These are phyloP conservation scores for Hippocampus guttulatus DNA, from an alignment of 2,113 vertebrate species.

Conservation along the genomic window DNA sequence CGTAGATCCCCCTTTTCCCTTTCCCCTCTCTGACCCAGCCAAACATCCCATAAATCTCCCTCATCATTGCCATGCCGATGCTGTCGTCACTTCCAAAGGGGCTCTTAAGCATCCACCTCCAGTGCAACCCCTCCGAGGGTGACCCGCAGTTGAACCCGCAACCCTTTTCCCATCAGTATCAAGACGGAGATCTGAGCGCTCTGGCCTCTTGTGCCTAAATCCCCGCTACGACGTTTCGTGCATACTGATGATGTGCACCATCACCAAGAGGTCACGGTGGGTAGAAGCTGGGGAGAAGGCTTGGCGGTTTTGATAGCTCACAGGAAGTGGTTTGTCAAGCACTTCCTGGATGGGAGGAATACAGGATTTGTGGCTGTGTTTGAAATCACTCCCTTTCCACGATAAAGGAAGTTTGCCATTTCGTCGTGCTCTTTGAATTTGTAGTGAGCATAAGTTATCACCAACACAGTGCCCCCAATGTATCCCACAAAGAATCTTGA, in stretches of 20 bases:
- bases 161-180: constrained; percentile 63
- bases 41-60: constrained; percentile 61
- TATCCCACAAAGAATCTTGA: too few species aligned
- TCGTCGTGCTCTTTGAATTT: neutral
- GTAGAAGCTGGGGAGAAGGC: neutral
- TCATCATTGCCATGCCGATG: constrained; percentile 62
- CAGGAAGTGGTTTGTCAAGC: constrained; percentile 24
- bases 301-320: constrained; percentile 22
- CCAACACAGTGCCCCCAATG: too few species aligned
- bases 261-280: constrained; percentile 13
- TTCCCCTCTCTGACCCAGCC: constrained; percentile 49
- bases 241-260: constrained; percentile 58
- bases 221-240: constrained; percentile 38
- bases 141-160: constrained; percentile 66
- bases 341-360: constrained; percentile 3
- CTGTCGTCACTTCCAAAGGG: constrained; percentile 55
- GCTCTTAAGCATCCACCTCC: constrained; percentile 46
- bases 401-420: neutral
- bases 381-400: too few species aligned
- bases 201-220: constrained; percentile 56
- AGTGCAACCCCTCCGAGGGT: constrained; percentile 54
- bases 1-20: constrained; percentile 21
- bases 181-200: constrained; percentile 65
- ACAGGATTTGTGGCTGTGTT: neutral
- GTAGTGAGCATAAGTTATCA: too few species aligned